These are phyloP conservation scores for Parotocinclus haroldoi DNA, from an alignment of 2,797 vertebrate genomes.

Conservation along the genomic window DNA sequence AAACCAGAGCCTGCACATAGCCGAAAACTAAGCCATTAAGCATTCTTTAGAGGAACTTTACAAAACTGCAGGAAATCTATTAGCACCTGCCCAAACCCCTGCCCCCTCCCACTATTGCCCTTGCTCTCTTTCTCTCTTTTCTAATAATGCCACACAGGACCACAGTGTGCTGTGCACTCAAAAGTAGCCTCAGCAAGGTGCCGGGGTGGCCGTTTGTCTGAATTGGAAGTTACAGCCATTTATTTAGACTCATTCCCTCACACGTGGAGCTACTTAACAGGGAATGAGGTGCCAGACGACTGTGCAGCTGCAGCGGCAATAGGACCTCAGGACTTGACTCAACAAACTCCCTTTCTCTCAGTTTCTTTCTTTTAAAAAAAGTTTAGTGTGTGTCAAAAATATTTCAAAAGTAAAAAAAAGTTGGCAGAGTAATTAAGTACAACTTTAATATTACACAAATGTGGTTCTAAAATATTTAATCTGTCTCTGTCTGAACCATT, in stretches of 20 bases:
- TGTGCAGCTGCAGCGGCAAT: conserved; percentile 63
- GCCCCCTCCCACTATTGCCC: not conserved
- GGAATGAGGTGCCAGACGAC: conserved; percentile 72
- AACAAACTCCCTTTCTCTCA: not conserved
- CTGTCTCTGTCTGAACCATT: not conserved
- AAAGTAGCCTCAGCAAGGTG: conserved; percentile 35
- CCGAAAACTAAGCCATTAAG: conserved; percentile 35
- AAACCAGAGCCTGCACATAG: conserved; percentile 62
- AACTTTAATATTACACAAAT: too few species aligned
- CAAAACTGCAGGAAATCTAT: conserved; percentile 79
- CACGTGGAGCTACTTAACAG: conserved; percentile 72
- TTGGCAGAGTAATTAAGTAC: too few species aligned
- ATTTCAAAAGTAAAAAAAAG: too few species aligned
- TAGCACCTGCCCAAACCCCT: conserved; percentile 70
- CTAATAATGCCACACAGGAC: conserved; percentile 69
- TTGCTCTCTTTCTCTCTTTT: conserved; percentile 51
- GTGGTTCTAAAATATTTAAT: too few species aligned
- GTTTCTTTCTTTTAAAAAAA: not conserved
- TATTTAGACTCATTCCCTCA: conserved; percentile 63
- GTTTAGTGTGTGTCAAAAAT: not conserved
- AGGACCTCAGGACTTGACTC: conserved; percentile 13
- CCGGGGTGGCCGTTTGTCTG: conserved; percentile 45
- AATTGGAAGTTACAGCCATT: conserved; percentile 47
- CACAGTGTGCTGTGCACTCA: conserved; percentile 46
- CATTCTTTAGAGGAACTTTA: conserved; percentile 62